These are phyloP conservation scores for Diprion similis DNA, from an alignment of 1,140 invertebrate species.

Conservation along the genomic window DNA sequence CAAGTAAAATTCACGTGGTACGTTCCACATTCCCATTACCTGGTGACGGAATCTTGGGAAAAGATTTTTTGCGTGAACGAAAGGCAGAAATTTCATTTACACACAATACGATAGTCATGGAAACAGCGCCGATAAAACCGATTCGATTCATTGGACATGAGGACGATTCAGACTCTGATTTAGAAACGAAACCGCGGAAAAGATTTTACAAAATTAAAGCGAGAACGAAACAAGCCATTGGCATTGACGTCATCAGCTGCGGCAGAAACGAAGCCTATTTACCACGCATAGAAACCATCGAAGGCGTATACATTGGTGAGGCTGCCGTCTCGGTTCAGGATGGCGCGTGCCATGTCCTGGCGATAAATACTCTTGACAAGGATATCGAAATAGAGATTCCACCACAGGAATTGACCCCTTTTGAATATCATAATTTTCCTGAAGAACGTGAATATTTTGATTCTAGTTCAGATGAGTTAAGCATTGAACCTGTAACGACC, in stretches of 20 bases:
- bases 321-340: background rate
- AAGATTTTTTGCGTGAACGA: background rate
- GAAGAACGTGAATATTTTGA: too few relatives aligned
- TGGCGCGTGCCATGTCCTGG: slow-evolving; percentile 13
- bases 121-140: background rate
- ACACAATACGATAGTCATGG: background rate
- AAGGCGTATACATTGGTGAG: slow-evolving; percentile 9
- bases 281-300: background rate
- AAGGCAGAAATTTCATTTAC: background rate
- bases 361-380: slow-evolving; percentile 13
- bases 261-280: slow-evolving; percentile 9
- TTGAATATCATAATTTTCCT: too few relatives aligned
- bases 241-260: background rate
- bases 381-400: slow-evolving; percentile 7
- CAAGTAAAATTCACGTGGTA: background rate
- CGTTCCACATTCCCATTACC: background rate
- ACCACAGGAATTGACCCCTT: slow-evolving; percentile 3
- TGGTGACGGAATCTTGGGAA: background rate
- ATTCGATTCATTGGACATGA: too few relatives aligned
- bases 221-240: background rate
- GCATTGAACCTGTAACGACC: too few relatives aligned
- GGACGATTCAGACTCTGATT: background rate
- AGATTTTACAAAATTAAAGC: background rate
- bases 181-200: background rate
- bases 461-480: too few relatives aligned